Conservation (phyloP, 2,797 vertebrate species). For the Chaenodraco wilsoni region DNA sequence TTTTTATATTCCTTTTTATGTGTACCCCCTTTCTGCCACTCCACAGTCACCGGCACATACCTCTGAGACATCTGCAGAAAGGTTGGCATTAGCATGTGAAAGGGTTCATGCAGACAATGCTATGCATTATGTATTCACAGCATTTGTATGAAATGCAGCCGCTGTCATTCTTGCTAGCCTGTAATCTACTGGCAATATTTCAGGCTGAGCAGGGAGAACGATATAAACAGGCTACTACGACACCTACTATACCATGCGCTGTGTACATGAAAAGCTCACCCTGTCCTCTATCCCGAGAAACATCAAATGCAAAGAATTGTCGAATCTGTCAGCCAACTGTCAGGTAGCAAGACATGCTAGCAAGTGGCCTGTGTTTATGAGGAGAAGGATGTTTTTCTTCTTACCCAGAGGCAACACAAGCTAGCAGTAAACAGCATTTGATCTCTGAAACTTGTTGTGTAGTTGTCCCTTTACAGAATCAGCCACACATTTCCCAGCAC, state of each 20-base stretch:
- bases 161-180: slow-evolving; percentile 78
- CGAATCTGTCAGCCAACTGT: slow-evolving; percentile 75
- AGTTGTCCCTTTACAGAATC: slow-evolving; percentile 70
- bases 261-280: slow-evolving; percentile 52
- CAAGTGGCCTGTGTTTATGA: slow-evolving; percentile 78
- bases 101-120: slow-evolving; percentile 80
- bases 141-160: slow-evolving; percentile 82
- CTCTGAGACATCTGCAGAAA: slow-evolving; percentile 81
- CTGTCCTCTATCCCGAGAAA: slow-evolving; percentile 62
- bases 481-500: slow-evolving; percentile 38
- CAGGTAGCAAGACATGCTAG: slow-evolving; percentile 59
- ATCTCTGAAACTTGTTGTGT: slow-evolving; percentile 70
- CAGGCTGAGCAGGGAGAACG: slow-evolving; percentile 59
- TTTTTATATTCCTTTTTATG: slow-evolving; percentile 60
- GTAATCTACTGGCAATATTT: slow-evolving; percentile 80
- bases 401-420: slow-evolving; percentile 62
- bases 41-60: slow-evolving; percentile 69
- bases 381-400: slow-evolving; percentile 67
- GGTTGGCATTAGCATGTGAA: slow-evolving; percentile 85
- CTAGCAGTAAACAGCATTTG: slow-evolving; percentile 71
- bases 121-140: slow-evolving; percentile 84
- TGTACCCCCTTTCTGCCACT: slow-evolving; percentile 56
- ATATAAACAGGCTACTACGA: slow-evolving; percentile 58
- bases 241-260: slow-evolving; percentile 35
- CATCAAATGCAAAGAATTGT: slow-evolving; percentile 74